Percentiles rank a stretch among this genome's conserved stretches.
phyloP scores from a whole-genome alignment of 1,140 invertebrate genomes.

The Hycleus phaleratus region DNA sequence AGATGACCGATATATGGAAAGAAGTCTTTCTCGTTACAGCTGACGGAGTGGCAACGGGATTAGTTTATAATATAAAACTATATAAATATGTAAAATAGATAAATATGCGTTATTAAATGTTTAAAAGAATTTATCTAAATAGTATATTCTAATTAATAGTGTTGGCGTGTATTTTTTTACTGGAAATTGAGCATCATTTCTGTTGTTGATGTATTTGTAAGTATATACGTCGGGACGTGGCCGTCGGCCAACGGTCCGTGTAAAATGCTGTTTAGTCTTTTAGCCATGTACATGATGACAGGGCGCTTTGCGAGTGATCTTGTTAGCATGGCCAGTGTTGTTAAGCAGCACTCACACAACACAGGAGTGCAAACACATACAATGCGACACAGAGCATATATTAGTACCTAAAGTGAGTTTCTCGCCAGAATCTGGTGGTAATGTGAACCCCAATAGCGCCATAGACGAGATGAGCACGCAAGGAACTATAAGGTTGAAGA shows the following conservation, averaged over 20 bases:
- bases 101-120: background rate
- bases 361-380: conserved; percentile 24
- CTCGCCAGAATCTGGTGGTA: conserved; percentile 97
- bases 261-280: conserved; percentile 5
- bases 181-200: background rate
- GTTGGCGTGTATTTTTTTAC: conserved; percentile 1
- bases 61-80: conserved; percentile 1
- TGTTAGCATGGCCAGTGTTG: conserved; percentile 20
- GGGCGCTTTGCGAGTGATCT: conserved; percentile 20
- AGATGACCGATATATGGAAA: conserved; percentile 3
- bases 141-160: background rate
- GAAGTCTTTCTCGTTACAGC: conserved; percentile 10
- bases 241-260: conserved; percentile 12
- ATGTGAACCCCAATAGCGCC: conserved; percentile 94
- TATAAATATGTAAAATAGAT: background rate
- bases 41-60: conserved; percentile 13
- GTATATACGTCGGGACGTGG: conserved; percentile 4
- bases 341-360: conserved; percentile 27
- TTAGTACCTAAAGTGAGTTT: conserved; percentile 81
- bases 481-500: conserved; percentile 98
- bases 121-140: background rate
- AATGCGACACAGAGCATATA: conserved; percentile 19
- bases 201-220: conserved; percentile 7
- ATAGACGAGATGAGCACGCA: conserved; percentile 97
- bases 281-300: conserved; percentile 18